These are phyloP conservation scores for Galbula dea DNA, from an alignment of 2,113 vertebrate genomes.

Conservation along the genomic window DNA sequence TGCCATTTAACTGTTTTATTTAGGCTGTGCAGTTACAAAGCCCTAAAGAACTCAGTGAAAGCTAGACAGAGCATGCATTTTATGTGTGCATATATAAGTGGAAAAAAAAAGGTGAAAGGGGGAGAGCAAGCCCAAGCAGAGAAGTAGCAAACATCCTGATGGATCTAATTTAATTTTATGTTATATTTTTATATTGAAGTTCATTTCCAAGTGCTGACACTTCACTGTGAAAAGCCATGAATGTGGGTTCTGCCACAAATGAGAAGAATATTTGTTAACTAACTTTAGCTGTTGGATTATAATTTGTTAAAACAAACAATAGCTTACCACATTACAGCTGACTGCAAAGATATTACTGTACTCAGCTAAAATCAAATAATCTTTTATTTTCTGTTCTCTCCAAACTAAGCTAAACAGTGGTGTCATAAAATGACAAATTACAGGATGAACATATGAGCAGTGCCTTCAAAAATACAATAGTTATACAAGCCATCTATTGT, in stretches of 20 bases:
- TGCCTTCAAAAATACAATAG: conserved; percentile 80
- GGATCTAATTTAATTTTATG: conserved; percentile 69
- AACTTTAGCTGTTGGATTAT: conserved; percentile 69
- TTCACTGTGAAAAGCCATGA: conserved; percentile 54
- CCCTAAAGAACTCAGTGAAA: not conserved
- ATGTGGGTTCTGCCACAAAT: conserved; percentile 57
- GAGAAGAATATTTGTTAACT: conserved; percentile 57
- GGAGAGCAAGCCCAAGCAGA: not conserved
- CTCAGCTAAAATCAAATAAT: conserved; percentile 78
- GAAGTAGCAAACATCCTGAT: conserved; percentile 55
- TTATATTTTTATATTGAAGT: conserved; percentile 59
- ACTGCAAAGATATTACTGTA: conserved; percentile 66
- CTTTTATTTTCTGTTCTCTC: conserved; percentile 71
- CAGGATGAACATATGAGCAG: conserved; percentile 71
- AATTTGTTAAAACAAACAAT: conserved; percentile 80
- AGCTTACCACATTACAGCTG: conserved; percentile 38
- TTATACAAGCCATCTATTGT: conserved; percentile 80
- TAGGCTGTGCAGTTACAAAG: not conserved
- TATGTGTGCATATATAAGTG: not conserved
- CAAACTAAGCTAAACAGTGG: conserved; percentile 56
- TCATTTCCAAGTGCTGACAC: conserved; percentile 61
- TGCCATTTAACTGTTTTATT: not conserved
- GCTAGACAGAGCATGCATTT: not conserved
- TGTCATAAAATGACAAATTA: conserved; percentile 80
- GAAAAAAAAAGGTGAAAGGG: not conserved